These are phyloP conservation scores for Pseudoatta argentina DNA, from an alignment of 1,140 invertebrate genomes.

Conservation along the genomic window DNA sequence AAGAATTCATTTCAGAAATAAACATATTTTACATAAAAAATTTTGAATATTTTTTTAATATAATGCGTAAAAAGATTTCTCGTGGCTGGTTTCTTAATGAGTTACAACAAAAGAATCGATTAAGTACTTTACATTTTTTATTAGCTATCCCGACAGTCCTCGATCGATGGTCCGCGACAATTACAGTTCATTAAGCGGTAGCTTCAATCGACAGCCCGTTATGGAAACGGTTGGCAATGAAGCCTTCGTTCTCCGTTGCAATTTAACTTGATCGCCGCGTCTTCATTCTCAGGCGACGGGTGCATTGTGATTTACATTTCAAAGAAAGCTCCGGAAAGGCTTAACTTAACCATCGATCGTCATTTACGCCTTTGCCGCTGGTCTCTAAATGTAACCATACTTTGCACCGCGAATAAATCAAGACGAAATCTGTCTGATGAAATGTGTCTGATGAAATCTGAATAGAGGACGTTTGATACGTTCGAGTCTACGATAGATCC, in stretches of 20 bases:
- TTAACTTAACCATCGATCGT: slow-evolving; percentile 67
- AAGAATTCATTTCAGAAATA: too few relatives aligned
- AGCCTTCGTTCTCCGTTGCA: slow-evolving; percentile 44
- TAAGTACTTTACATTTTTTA: slow-evolving; percentile 54
- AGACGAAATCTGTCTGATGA: slow-evolving; percentile 17
- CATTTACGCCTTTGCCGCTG: slow-evolving; percentile 57
- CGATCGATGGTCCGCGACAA: slow-evolving; percentile 67
- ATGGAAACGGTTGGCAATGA: slow-evolving; percentile 39
- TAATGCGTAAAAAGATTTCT: slow-evolving; percentile 15
- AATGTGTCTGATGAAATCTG: slow-evolving; percentile 50
- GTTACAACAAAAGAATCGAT: slow-evolving; percentile 33
- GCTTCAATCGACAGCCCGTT: slow-evolving; percentile 64
- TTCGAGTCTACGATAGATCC: neutral
- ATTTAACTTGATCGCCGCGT: slow-evolving; percentile 70
- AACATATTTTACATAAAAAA: too few relatives aligned
- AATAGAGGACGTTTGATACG: slow-evolving; percentile 36
- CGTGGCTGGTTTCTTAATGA: slow-evolving; percentile 11
- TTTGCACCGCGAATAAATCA: slow-evolving; percentile 66
- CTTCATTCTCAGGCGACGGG: slow-evolving; percentile 64
- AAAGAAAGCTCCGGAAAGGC: slow-evolving; percentile 70
- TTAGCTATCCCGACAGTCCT: neutral
- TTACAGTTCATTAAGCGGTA: slow-evolving; percentile 71
- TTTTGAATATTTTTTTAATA: too few relatives aligned
- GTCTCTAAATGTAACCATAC: slow-evolving; percentile 47
- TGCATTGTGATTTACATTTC: slow-evolving; percentile 72